These are phyloP conservation scores for Mechanitis messenoides DNA, from an alignment of 2,888 invertebrate species.

Conservation along the genomic window DNA sequence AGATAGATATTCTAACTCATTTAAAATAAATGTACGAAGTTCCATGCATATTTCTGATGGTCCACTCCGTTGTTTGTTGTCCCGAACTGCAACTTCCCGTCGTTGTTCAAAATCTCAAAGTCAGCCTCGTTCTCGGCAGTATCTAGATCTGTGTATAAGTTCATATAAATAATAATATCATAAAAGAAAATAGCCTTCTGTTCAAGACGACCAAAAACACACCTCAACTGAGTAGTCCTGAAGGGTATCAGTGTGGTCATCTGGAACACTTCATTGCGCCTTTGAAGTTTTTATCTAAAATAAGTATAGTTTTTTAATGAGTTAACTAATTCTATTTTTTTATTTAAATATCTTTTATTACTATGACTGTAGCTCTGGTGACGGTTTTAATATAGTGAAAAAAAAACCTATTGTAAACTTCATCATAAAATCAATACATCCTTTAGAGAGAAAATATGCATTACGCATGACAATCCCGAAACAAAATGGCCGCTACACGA, in stretches of 20 bases:
- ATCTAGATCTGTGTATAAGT: too few species aligned
- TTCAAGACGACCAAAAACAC: slow-evolving; percentile 90
- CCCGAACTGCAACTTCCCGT: slow-evolving; percentile 89
- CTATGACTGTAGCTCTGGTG: too few species aligned
- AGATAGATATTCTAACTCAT: slow-evolving; percentile 9
- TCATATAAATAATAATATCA: too few species aligned
- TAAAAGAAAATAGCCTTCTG: slow-evolving; percentile 14
- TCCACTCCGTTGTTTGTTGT: slow-evolving; percentile 83
- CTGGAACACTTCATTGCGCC: slow-evolving; percentile 96
- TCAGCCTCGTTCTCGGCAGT: slow-evolving; percentile 94
- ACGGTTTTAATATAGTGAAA: too few species aligned
- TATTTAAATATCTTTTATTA: too few species aligned
- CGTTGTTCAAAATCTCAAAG: slow-evolving; percentile 86
- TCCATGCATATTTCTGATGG: slow-evolving; percentile 72
- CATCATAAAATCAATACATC: too few species aligned
- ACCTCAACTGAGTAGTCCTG: slow-evolving; percentile 91
- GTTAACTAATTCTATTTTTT: too few species aligned
- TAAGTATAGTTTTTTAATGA: neutral
- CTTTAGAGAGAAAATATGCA: too few species aligned
- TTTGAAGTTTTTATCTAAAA: slow-evolving; percentile 93
- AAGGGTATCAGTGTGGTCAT: slow-evolving; percentile 95
- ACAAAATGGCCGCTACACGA: too few species aligned
- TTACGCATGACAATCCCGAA: too few species aligned
- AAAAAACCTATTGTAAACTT: too few species aligned
- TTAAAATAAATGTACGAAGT: slow-evolving; percentile 25